phyloP scores from a whole-genome alignment of 2,113 vertebrate genomes.

The Tupaia chinensis region DNA sequence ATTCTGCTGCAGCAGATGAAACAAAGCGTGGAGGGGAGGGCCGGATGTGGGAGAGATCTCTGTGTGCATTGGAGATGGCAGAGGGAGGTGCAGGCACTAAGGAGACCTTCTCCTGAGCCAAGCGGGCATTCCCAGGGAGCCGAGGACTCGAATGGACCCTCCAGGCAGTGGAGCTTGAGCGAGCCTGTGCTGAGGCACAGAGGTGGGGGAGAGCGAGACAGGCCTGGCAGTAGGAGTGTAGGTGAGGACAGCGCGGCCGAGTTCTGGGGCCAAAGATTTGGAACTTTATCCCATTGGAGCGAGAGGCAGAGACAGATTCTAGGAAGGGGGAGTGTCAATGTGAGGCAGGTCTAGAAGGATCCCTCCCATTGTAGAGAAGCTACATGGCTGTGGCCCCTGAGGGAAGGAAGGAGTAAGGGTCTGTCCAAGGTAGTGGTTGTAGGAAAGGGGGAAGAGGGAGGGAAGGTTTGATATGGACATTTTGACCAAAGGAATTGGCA shows the following conservation, averaged over 20 bases:
- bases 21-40: not conserved
- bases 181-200: not conserved
- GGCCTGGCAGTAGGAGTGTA: accelerated
- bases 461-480: not conserved
- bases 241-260: not conserved
- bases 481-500: not conserved
- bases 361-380: not conserved
- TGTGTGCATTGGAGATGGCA: not conserved
- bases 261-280: not conserved
- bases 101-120: not conserved
- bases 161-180: not conserved
- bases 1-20: not conserved
- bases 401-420: too few relatives aligned
- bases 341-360: not conserved
- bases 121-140: not conserved
- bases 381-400: not conserved
- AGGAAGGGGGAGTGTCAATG: not conserved
- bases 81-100: accelerated
- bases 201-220: not conserved
- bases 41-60: not conserved
- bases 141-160: accelerated
- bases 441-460: not conserved
- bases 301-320: not conserved
- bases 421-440: not conserved
- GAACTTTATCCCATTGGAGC: not conserved